Evolutionary conservation across 2,797 vertebrate species (phyloP).

Genomic region (Tokudaia muenninki): DNA sequence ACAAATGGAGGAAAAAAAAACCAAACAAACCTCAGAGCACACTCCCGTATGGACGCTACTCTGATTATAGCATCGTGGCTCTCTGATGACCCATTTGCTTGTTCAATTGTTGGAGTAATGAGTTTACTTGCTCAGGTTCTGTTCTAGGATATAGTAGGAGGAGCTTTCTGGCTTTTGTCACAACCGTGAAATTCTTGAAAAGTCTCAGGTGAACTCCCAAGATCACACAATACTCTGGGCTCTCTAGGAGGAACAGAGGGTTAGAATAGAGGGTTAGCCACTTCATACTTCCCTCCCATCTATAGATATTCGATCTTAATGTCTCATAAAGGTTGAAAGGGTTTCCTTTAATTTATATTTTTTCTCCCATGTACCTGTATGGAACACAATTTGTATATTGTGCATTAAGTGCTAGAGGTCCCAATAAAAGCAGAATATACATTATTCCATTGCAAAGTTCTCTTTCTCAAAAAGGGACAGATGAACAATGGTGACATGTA

Average conservation of each 20-base stretch:
- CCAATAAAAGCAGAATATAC: background rate
- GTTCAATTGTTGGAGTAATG: slow-evolving; percentile 48
- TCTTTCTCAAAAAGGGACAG: background rate
- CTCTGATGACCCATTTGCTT: slow-evolving; percentile 67
- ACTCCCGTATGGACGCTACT: slow-evolving; percentile 66
- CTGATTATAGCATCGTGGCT: slow-evolving; percentile 61
- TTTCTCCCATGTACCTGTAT: slow-evolving; percentile 19
- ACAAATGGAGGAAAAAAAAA: slow-evolving; percentile 43
- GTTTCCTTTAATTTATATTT: background rate
- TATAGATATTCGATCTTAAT: background rate
- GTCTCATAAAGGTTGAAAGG: background rate
- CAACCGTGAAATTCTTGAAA: slow-evolving; percentile 33
- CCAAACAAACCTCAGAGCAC: background rate
- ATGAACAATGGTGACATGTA: background rate
- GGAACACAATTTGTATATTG: background rate
- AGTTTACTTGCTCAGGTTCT: slow-evolving; percentile 41
- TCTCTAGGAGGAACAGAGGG: background rate
- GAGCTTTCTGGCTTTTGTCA: slow-evolving; percentile 47
- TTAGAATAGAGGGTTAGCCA: background rate
- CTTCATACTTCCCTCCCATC: background rate
- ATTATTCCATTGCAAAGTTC: slow-evolving; percentile 21
- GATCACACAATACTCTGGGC: background rate
- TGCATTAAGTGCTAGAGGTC: background rate
- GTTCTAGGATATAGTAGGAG: slow-evolving; percentile 30
- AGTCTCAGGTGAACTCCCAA: background rate